Evolutionary conservation across 2,888 invertebrate genomes (phyloP).

Genomic region (Brachyopa scutellaris): DNA sequence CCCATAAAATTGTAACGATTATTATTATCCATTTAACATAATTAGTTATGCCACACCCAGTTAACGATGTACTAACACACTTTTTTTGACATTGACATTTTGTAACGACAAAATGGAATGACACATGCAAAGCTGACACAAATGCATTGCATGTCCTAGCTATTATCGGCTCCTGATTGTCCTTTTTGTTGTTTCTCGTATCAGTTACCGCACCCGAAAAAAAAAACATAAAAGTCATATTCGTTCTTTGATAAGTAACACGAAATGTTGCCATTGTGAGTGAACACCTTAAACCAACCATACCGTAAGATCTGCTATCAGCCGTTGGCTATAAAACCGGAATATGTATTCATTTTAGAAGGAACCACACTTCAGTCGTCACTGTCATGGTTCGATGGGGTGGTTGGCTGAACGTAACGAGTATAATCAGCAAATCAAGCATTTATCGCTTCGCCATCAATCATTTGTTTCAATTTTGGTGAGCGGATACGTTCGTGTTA

Average conservation of each 20-base stretch:
- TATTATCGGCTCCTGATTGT: conserved; percentile 12
- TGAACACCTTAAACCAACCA: too few relatives aligned
- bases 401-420: too few relatives aligned
- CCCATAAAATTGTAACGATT: conserved; percentile 23
- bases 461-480: conserved; percentile 30
- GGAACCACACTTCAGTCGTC: too few relatives aligned
- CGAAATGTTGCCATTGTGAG: conserved; percentile 22
- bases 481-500: conserved; percentile 10
- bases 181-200: conserved; percentile 15
- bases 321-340: background rate
- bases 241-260: conserved; percentile 17
- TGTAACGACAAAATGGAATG: conserved; percentile 41
- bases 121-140: conserved; percentile 51
- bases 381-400: too few relatives aligned
- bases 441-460: conserved; percentile 49
- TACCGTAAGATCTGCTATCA: background rate
- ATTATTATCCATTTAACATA: conserved; percentile 44
- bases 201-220: conserved; percentile 45
- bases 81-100: conserved; percentile 48
- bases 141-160: conserved; percentile 49
- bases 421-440: background rate
- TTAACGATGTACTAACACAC: conserved; percentile 37
- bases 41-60: conserved; percentile 49
- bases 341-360: too few relatives aligned
- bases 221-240: conserved; percentile 4